Base-by-base conservation (phyloP, 2,113 vertebrate genomes). In the Carassius auratus region DNA sequence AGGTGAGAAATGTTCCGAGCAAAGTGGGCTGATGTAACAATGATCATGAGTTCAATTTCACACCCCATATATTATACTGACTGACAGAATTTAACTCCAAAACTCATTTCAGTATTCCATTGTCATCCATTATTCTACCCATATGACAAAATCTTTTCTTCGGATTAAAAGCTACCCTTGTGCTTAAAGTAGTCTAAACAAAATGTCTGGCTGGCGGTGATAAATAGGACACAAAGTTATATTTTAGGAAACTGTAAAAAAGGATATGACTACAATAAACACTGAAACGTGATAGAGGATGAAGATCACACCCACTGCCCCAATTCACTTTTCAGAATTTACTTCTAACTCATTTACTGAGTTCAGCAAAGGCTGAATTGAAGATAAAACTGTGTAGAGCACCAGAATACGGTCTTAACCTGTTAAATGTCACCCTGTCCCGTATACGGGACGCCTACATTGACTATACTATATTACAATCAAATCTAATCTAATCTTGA, bases 211-310 rank as follows among this genome's bases (percentile, higher is more conserved):
- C 64, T 71, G 87, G 81, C 84, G 83, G 26, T 74, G 74, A 77
- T 75, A 62, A 83, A 85, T 76, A 80, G 33, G 68, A 48, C 19
- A 42, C 68, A 79, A 33, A 84, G 38, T 86, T 85, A 57, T 75
- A 42, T 14, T n/a, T 52, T 76, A 81, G 36, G 68, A 86, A 86
- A 78, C n/a, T 21, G 45, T 76, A 19, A 84, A 87, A 88, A 86
- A 79, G 90, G 89, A 91, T 76, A 71, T 86, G 73, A 45, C 55
- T 5, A 55, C 85, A 90, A 91, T 84, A 90, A 77, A 88, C 21
- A 71, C 52, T 57, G 52, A 71, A 74, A 33, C 13, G 1, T 21
- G 21, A n/a, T 19, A 61, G 42, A 80, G n/a, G 69, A 86, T 36
- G 36, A 8, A 76, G 36, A 71, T 14, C 62, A n/a, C 26, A 17